These are phyloP conservation scores for Vulpes ferrilata DNA, from an alignment of 2,113 vertebrate genomes.

Conservation along the genomic window DNA sequence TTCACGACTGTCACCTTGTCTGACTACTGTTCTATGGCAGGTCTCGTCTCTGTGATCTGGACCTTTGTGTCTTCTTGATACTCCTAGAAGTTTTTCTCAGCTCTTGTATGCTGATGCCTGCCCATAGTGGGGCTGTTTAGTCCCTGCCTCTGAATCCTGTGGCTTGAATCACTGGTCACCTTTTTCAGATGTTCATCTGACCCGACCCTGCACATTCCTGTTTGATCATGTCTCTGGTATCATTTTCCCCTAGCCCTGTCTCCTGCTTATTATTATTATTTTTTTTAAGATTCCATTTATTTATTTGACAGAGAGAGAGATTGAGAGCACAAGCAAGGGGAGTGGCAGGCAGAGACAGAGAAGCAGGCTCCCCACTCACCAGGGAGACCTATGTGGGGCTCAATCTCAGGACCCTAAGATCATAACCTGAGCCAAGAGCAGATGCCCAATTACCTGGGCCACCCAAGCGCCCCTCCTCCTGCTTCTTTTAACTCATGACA, in stretches of 20 bases:
- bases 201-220: rapidly evolving
- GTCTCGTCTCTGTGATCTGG: too few relatives aligned
- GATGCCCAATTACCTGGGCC: too few relatives aligned
- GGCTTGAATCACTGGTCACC: neutral
- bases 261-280: neutral
- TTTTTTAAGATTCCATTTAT: too few relatives aligned
- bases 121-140: rapidly evolving
- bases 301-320: too few relatives aligned
- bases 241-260: neutral
- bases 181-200: neutral
- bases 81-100: neutral
- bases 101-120: neutral
- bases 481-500: neutral
- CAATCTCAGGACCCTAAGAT: too few relatives aligned
- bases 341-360: too few relatives aligned
- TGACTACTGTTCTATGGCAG: rapidly evolving
- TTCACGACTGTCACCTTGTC: neutral
- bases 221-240: neutral
- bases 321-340: too few relatives aligned
- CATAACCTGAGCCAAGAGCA: too few relatives aligned
- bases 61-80: neutral
- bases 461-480: too few relatives aligned
- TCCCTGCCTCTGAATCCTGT: neutral
- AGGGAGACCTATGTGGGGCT: too few relatives aligned
- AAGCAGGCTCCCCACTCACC: too few relatives aligned